phyloP scores from a whole-genome alignment of 2,797 vertebrate genomes.

The Etheostoma perlongum region DNA sequence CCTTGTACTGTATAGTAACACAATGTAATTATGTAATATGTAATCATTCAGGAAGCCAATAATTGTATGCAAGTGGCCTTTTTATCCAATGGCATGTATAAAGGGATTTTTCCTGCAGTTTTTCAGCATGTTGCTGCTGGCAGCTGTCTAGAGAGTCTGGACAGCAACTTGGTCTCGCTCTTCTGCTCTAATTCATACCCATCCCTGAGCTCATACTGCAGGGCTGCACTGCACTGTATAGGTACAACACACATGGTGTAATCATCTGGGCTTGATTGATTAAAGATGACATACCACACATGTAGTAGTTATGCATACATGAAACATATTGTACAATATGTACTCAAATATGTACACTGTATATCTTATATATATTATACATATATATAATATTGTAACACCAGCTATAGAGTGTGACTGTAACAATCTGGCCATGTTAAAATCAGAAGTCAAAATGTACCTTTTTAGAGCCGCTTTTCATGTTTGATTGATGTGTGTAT shows the following conservation, averaged over 20 bases:
- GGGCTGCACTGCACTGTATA: constrained; percentile 26
- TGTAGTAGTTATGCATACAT: constrained; percentile 9
- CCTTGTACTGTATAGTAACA: not conserved
- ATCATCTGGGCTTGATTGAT: constrained; percentile 55
- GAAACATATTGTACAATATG: constrained; percentile 25
- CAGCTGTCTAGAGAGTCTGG: constrained; percentile 52
- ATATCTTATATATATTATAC: no score
- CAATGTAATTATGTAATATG: not conserved
- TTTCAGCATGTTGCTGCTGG: constrained; percentile 28
- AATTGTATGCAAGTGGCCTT: constrained; percentile 18
- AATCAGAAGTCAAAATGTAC: no score
- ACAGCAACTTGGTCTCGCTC: constrained; percentile 47
- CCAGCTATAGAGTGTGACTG: no score
- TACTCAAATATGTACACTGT: no score
- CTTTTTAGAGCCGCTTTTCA: no score
- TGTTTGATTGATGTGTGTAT: no score
- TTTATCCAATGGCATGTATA: constrained; percentile 27
- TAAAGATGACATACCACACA: constrained; percentile 45
- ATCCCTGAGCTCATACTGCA: constrained; percentile 42
- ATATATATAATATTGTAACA: no score
- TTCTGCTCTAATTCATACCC: constrained; percentile 80
- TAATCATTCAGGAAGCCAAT: not conserved
- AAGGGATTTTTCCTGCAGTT: not conserved
- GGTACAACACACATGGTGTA: constrained; percentile 47
- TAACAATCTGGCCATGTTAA: no score